Evolutionary conservation across 2,797 vertebrate species (phyloP).

Genomic region (Anguilla megastoma): DNA sequence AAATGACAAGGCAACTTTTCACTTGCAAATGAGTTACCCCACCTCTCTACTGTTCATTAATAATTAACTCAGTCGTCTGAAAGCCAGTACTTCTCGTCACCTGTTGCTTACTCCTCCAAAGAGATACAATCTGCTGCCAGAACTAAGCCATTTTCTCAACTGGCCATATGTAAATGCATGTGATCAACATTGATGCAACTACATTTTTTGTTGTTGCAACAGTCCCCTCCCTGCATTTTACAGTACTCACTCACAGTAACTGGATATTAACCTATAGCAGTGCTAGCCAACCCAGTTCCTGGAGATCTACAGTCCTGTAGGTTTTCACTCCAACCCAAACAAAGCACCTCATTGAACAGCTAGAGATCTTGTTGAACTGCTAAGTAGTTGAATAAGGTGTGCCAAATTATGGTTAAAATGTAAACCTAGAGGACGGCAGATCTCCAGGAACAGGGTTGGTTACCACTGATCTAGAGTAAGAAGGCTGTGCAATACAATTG

Average conservation of each 20-base stretch:
- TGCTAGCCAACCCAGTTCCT: background rate
- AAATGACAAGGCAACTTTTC: constrained; percentile 31
- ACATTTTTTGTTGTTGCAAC: background rate
- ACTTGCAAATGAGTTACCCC: constrained; percentile 29
- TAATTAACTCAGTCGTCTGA: constrained; percentile 34
- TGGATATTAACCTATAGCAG: background rate
- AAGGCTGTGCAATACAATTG: constrained; percentile 1
- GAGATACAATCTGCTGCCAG: constrained; percentile 7
- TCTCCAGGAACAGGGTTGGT: no score
- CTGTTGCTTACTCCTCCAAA: constrained; percentile 9
- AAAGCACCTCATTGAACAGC: no score
- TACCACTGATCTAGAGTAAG: background rate
- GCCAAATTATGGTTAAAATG: no score
- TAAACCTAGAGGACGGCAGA: no score
- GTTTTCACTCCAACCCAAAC: no score
- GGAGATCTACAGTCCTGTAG: no score
- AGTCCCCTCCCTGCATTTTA: background rate
- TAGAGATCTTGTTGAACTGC: no score
- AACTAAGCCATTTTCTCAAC: background rate
- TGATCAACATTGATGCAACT: background rate
- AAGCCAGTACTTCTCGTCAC: constrained; percentile 29
- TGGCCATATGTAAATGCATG: background rate
- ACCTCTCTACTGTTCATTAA: constrained; percentile 33
- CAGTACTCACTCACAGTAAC: background rate
- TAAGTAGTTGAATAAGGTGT: no score